A percentile compares a stretch with the other conserved stretches of the same genome.
Evolutionary conservation across 2,797 vertebrate genomes (phyloP).

Genomic region (Sternotherus odoratus): DNA sequence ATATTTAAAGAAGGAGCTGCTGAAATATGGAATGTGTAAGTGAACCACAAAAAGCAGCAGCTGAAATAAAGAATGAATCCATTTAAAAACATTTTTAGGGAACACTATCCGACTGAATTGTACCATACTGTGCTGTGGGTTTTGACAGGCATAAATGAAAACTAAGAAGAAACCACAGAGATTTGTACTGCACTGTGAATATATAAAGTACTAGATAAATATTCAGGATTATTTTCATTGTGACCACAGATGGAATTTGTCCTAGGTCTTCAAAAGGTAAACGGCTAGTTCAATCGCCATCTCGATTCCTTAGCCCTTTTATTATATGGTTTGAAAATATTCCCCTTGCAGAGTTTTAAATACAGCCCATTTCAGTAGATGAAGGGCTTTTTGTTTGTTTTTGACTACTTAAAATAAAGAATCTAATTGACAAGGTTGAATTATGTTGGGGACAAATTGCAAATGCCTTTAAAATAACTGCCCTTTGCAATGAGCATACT

Average conservation of each 20-base stretch:
- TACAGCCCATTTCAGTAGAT: neutral
- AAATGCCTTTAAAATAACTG: neutral
- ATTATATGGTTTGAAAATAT: neutral
- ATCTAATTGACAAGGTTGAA: neutral
- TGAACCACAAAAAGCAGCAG: neutral
- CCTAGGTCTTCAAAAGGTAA: neutral
- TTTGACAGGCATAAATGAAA: constrained; percentile 18
- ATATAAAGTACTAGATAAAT: neutral
- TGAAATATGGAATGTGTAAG: neutral
- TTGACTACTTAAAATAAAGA: neutral
- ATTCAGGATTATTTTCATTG: neutral
- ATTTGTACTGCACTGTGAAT: neutral
- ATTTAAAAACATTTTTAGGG: neutral
- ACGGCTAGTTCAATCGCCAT: neutral
- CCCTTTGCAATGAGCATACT: neutral
- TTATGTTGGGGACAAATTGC: neutral
- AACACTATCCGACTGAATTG: neutral
- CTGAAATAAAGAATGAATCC: neutral
- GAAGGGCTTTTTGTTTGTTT: neutral
- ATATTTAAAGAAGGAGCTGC: neutral
- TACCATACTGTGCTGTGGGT: neutral
- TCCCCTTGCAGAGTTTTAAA: neutral
- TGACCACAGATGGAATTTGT: neutral
- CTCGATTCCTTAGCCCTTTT: neutral
- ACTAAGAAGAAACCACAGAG: neutral